phyloP scores from a whole-genome alignment of 1,140 invertebrate species.

The Hyphantria cunea region DNA sequence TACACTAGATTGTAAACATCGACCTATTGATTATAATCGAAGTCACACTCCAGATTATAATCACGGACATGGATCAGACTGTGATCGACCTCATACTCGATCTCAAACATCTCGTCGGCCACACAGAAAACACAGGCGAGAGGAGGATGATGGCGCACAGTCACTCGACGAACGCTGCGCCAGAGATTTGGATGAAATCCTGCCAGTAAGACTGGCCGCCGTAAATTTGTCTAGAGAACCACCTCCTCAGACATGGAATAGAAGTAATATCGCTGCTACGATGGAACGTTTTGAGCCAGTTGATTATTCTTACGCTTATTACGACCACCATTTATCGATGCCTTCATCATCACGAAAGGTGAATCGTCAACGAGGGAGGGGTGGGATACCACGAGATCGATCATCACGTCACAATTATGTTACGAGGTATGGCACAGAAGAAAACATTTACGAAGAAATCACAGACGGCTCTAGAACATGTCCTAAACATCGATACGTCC shows the following conservation, averaged over 20 bases:
- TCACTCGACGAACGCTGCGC: slow-evolving; percentile 79
- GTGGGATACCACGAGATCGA: slow-evolving; percentile 72
- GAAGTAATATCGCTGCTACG: slow-evolving; percentile 83
- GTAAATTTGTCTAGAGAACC: slow-evolving; percentile 74
- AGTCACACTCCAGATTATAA: slow-evolving; percentile 72
- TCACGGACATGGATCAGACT: slow-evolving; percentile 66
- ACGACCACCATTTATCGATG: slow-evolving; percentile 86
- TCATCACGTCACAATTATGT: slow-evolving; percentile 85
- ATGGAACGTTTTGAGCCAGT: slow-evolving; percentile 84
- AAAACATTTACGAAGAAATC: slow-evolving; percentile 95
- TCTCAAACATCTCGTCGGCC: slow-evolving; percentile 66
- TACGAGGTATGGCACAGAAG: slow-evolving; percentile 90
- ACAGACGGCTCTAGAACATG: slow-evolving; percentile 83
- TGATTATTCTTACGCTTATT: slow-evolving; percentile 91
- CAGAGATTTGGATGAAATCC: slow-evolving; percentile 78
- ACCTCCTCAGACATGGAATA: slow-evolving; percentile 75
- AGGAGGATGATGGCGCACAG: slow-evolving; percentile 77
- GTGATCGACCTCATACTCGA: slow-evolving; percentile 58
- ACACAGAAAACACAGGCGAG: slow-evolving; percentile 65
- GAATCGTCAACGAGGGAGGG: slow-evolving; percentile 68
- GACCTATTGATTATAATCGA: slow-evolving; percentile 63
- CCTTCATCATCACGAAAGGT: slow-evolving; percentile 78
- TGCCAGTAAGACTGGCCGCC: slow-evolving; percentile 77
- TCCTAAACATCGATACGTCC: slow-evolving; percentile 77
- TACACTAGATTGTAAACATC: slow-evolving; percentile 62